Evolutionary conservation across 2,888 invertebrate genomes (phyloP), one percentile per base, ranked within the genome.

Genomic region (Hofmannophila pseudospretella): DNA sequence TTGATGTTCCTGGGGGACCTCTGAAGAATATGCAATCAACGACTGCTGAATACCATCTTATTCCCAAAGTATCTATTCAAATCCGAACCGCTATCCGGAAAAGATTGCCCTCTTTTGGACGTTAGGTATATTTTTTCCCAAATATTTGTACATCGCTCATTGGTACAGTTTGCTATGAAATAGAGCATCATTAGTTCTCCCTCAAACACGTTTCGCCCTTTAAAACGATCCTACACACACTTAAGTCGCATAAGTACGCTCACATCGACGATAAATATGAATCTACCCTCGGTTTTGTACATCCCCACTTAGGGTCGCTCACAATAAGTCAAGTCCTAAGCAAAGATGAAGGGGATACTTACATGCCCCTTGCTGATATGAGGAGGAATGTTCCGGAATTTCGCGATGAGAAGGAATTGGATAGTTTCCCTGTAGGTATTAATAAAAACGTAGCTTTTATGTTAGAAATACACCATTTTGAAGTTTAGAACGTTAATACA

Each of bases 261-360:
- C 57, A 54, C 54, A 61, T 65, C 49, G 56, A 43, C 72, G 66
- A 77, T 77, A 77, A 72, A 77, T 74, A 72, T 58, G 58, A 62
- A 57, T 62, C 66, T 62, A 65, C 73, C 74, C 72, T 59, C 59
- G 59, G 59, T 67, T 67, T 68, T 67, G 66, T 59, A 56, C 47
- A n/a, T 48, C 45, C 54, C 16, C 36, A 32, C 33, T 32, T 22
- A 43, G 23, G 8, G 62, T 48, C 55, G 57, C 53, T 42, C 58
- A 64, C 70, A 64, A 71, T 73, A 73, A 76, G 76, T 74, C 76
- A 73, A 72, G 75, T 58, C 58, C 64, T 66, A 52, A 64, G 64
- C 61, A 70, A 73, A 72, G 71, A 64, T 41, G 47, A 38, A 31
- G 42, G 47, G 50, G 38, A 26, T 20, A n/a, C n/a, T n/a, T n/a